phyloP scores from a whole-genome alignment of 2,888 invertebrate genomes.

The Scaptomyza flava region DNA sequence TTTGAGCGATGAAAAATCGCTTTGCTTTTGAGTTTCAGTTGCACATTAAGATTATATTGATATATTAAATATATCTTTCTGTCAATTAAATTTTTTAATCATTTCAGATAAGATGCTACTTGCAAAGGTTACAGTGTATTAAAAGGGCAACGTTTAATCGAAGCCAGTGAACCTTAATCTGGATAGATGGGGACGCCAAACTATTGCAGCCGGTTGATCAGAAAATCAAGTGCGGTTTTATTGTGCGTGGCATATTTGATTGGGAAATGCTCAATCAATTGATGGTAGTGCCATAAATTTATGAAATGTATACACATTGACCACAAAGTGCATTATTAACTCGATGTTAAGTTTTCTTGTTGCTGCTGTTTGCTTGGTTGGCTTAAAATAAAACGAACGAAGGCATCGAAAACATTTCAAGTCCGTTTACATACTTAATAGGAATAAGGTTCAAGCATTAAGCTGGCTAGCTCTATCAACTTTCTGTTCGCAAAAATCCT shows the following conservation, averaged over 20 bases:
- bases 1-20: background rate
- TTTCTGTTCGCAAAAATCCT: too few relatives aligned
- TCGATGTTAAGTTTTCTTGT: too few relatives aligned
- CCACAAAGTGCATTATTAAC: conserved; percentile 4
- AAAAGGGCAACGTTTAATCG: conserved; percentile 7
- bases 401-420: background rate
- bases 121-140: conserved; percentile 6
- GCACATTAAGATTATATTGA: too few relatives aligned
- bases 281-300: conserved; percentile 19
- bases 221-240: conserved; percentile 14
- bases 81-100: background rate
- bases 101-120: too few relatives aligned
- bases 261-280: conserved; percentile 47
- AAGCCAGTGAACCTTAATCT: conserved; percentile 10
- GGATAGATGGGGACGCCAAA: conserved; percentile 6
- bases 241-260: conserved; percentile 46
- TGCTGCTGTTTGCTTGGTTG: background rate
- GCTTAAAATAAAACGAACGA: background rate
- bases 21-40: background rate
- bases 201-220: background rate
- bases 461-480: too few relatives aligned
- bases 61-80: background rate
- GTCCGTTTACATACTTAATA: too few relatives aligned
- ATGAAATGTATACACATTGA: conserved; percentile 10
- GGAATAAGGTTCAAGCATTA: too few relatives aligned